Percentiles rank a stretch among this genome's conserved stretches.
Evolutionary conservation across 2,888 invertebrate genomes (phyloP).

Genomic region (Conistra vaccinii): DNA sequence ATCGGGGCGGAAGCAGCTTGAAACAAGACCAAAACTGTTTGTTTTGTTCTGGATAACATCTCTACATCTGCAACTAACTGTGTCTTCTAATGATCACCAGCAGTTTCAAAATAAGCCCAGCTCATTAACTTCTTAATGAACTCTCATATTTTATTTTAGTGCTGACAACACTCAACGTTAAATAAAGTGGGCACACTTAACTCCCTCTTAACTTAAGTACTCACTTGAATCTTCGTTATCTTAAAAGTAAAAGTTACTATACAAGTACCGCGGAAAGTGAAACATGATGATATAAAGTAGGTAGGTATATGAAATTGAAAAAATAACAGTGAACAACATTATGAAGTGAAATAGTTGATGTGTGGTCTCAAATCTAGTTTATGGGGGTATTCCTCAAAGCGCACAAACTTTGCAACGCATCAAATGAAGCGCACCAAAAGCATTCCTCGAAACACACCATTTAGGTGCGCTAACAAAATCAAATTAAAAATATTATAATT

Average conservation of each 20-base stretch:
- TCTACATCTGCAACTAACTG: neutral
- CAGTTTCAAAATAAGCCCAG: conserved; percentile 8
- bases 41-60: neutral
- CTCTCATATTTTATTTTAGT: conserved; percentile 23
- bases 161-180: conserved; percentile 39
- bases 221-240: conserved; percentile 53
- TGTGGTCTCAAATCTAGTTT: too few species aligned
- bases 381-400: too few species aligned
- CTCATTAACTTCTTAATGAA: conserved; percentile 30
- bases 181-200: conserved; percentile 46
- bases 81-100: neutral
- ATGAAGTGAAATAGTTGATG: neutral
- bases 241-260: conserved; percentile 58
- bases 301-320: conserved; percentile 12
- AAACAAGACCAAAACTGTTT: neutral
- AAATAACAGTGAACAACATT: neutral
- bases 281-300: conserved; percentile 27
- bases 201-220: conserved; percentile 45
- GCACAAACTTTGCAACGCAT: too few species aligned
- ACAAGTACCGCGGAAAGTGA: conserved; percentile 46
- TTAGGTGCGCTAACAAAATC: too few species aligned
- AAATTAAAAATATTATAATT: too few species aligned
- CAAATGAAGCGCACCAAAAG: too few species aligned
- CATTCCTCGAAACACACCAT: too few species aligned
- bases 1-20: neutral